phyloP scores from a whole-genome alignment of 2,888 invertebrate species.

The Apamea epomidion region DNA sequence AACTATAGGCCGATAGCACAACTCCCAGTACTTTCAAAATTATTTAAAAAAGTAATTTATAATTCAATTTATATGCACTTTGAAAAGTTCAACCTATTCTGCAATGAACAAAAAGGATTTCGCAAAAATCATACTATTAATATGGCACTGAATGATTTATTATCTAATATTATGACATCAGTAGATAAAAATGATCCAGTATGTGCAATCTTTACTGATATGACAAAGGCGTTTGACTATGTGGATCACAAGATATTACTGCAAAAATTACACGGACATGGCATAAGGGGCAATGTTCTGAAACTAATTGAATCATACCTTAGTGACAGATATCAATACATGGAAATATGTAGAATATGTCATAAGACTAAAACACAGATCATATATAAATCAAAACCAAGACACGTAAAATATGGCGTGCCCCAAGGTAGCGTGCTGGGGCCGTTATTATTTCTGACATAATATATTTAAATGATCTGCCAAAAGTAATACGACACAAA shows the following conservation, averaged over 20 bases:
- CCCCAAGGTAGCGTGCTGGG: too few species aligned
- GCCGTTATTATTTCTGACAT: too few species aligned
- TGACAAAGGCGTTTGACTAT: neutral
- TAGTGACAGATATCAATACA: conserved; percentile 1
- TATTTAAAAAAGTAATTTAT: too few species aligned
- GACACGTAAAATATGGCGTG: neutral
- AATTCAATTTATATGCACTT: too few species aligned
- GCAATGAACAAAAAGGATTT: too few species aligned
- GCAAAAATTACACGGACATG: neutral
- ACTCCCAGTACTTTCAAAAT: too few species aligned
- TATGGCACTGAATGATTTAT: conserved; percentile 1
- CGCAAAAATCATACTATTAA: neutral
- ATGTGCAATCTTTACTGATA: too few species aligned
- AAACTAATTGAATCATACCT: conserved; percentile 1
- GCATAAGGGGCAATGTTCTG: conserved; percentile 1
- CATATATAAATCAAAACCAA: neutral
- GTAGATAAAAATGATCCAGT: too few species aligned
- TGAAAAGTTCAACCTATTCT: too few species aligned
- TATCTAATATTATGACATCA: neutral
- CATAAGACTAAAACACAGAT: neutral
- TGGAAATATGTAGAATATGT: neutral
- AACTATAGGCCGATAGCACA: too few species aligned
- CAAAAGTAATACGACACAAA: too few species aligned
- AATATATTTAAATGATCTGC: too few species aligned
- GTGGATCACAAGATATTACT: conserved; percentile 3